Evolutionary conservation across 2,797 vertebrate genomes (phyloP).

Genomic region (Micropoecilia bifurca): DNA sequence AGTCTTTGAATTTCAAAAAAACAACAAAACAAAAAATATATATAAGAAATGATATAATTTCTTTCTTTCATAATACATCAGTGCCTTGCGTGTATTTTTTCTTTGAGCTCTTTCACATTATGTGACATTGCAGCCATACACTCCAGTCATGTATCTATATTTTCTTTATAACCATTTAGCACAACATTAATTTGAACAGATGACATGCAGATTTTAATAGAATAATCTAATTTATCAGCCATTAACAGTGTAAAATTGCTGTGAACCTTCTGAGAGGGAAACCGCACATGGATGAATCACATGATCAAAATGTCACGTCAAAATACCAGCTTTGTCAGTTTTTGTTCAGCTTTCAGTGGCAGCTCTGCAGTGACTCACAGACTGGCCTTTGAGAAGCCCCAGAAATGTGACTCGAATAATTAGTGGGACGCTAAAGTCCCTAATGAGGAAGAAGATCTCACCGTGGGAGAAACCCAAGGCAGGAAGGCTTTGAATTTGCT

Average conservation of each 20-base stretch:
- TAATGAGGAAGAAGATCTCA: slow-evolving; percentile 10
- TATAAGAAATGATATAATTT: neutral
- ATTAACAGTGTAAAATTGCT: neutral
- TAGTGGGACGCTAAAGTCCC: neutral
- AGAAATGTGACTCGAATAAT: slow-evolving; percentile 20
- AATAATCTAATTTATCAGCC: neutral
- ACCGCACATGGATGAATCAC: slow-evolving; percentile 15
- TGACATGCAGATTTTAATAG: neutral
- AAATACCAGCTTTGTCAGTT: slow-evolving; percentile 14
- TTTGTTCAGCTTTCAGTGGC: slow-evolving; percentile 19
- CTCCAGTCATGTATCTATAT: neutral
- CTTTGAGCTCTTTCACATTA: neutral
- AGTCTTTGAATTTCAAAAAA: no score
- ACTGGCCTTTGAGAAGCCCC: slow-evolving; percentile 36
- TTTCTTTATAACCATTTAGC: neutral
- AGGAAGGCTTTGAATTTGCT: slow-evolving; percentile 10
- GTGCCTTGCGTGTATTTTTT: neutral
- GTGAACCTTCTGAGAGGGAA: no score
- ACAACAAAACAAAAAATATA: no score
- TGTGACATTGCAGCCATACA: neutral
- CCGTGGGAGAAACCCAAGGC: neutral
- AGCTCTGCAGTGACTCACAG: slow-evolving; percentile 10
- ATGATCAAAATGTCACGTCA: slow-evolving; percentile 23
- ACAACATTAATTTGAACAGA: neutral
- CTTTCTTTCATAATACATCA: neutral